Conservation (phyloP, 2,113 vertebrate species). For the Corydoras maculifer region DNA sequence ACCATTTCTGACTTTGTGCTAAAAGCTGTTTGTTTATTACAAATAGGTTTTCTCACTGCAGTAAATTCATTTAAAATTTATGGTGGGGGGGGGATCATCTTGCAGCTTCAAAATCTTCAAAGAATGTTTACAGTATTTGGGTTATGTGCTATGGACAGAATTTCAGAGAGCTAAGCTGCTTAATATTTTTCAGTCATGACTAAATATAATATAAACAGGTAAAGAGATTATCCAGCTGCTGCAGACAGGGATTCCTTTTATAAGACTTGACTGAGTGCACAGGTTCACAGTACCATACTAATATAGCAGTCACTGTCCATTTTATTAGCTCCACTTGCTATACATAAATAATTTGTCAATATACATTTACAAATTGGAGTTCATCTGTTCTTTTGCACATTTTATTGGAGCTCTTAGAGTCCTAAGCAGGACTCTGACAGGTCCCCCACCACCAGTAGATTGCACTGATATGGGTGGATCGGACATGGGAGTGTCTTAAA, state of each 20-base stretch:
- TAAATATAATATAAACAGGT: conserved; percentile 12
- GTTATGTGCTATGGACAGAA: conserved; percentile 3
- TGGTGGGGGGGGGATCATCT: neutral
- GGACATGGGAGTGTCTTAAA: too few species aligned
- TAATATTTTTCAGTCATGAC: conserved; percentile 14
- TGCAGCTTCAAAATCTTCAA: neutral
- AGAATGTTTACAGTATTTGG: conserved; percentile 7
- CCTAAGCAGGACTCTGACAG: too few species aligned
- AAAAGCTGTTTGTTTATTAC: neutral
- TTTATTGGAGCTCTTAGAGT: too few species aligned
- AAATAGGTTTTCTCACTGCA: neutral
- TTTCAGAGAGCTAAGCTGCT: conserved; percentile 19
- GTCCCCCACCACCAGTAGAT: too few species aligned
- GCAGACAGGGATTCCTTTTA: conserved; percentile 1
- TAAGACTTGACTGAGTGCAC: neutral
- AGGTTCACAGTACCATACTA: neutral
- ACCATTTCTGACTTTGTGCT: conserved; percentile 11
- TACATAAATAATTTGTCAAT: too few species aligned
- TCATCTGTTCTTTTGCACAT: too few species aligned
- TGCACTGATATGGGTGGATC: too few species aligned
- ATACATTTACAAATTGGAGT: too few species aligned
- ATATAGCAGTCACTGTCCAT: too few species aligned
- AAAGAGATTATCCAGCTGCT: conserved; percentile 24
- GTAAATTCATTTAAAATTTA: neutral
- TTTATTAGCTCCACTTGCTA: too few species aligned